phyloP scores from a whole-genome alignment of 2,888 invertebrate species.

The Noctuana brunneofusca region DNA sequence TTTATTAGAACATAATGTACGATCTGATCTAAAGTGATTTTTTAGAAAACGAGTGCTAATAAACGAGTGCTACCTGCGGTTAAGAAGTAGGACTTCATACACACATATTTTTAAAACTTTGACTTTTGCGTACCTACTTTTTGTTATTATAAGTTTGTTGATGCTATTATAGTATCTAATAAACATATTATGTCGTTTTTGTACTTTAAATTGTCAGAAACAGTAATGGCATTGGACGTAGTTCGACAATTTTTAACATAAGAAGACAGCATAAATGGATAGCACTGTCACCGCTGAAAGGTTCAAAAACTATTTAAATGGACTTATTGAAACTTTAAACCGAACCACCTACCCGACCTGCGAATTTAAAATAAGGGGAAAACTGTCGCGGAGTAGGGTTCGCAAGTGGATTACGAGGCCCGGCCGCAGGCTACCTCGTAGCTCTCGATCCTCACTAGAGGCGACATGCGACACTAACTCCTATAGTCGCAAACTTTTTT shows the following conservation, averaged over 20 bases:
- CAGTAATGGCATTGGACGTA: too few species aligned
- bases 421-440: conserved; percentile 54
- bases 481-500: conserved; percentile 15
- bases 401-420: conserved; percentile 71
- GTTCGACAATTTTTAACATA: background rate
- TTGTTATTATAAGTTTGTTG: too few species aligned
- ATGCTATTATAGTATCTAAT: too few species aligned
- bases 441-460: background rate
- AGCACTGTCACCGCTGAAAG: conserved; percentile 30
- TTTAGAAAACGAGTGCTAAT: too few species aligned
- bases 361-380: conserved; percentile 73
- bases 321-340: conserved; percentile 69
- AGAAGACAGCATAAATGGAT: background rate
- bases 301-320: conserved; percentile 62
- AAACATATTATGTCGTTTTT: too few species aligned
- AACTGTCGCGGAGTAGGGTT: conserved; percentile 57
- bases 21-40: too few species aligned
- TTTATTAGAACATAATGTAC: too few species aligned
- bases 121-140: too few species aligned
- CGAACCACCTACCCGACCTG: conserved; percentile 70
- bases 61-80: too few species aligned
- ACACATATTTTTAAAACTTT: too few species aligned
- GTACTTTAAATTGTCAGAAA: too few species aligned
- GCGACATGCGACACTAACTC: conserved; percentile 21
- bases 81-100: too few species aligned